Percentiles rank a stretch among this genome's conserved stretches.
phyloP scores from a whole-genome alignment of 2,797 vertebrate genomes.

The Gymnodraco acuticeps region DNA sequence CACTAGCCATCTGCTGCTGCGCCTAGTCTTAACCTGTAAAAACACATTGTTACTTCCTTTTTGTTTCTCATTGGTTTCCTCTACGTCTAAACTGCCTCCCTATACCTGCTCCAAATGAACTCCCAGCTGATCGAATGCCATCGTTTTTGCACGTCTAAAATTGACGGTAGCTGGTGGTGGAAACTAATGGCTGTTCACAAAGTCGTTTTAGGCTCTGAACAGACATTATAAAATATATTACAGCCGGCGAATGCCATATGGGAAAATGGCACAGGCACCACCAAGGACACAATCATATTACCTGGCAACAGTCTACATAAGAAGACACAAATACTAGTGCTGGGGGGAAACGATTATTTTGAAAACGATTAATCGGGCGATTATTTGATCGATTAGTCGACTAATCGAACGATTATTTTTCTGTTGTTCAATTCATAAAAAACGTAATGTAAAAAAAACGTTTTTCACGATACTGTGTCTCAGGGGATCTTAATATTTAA shows the following conservation, averaged over 20 bases:
- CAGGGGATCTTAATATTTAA: too few relatives aligned
- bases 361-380: too few relatives aligned
- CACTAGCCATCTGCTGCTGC: slow-evolving; percentile 72
- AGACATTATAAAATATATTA: slow-evolving; percentile 69
- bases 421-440: too few relatives aligned
- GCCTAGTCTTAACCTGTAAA: slow-evolving; percentile 1
- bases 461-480: too few relatives aligned
- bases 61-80: slow-evolving; percentile 15
- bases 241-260: slow-evolving; percentile 54
- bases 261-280: slow-evolving; percentile 46
- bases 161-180: slow-evolving; percentile 64
- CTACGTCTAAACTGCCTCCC: background rate
- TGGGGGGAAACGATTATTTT: too few relatives aligned
- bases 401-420: too few relatives aligned
- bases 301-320: slow-evolving; percentile 42
- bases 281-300: slow-evolving; percentile 56
- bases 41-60: slow-evolving; percentile 6
- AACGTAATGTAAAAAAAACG: too few relatives aligned
- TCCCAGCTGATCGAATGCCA: slow-evolving; percentile 22
- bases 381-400: too few relatives aligned
- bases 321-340: slow-evolving; percentile 19
- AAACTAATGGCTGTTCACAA: slow-evolving; percentile 69
- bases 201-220: slow-evolving; percentile 66
- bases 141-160: slow-evolving; percentile 53
- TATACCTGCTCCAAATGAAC: slow-evolving; percentile 10